Percentiles rank a stretch among this genome's conserved stretches.
These are phyloP conservation scores for Apotomis turbidana DNA, from an alignment of 2,888 invertebrate species.

Conservation along the genomic window DNA sequence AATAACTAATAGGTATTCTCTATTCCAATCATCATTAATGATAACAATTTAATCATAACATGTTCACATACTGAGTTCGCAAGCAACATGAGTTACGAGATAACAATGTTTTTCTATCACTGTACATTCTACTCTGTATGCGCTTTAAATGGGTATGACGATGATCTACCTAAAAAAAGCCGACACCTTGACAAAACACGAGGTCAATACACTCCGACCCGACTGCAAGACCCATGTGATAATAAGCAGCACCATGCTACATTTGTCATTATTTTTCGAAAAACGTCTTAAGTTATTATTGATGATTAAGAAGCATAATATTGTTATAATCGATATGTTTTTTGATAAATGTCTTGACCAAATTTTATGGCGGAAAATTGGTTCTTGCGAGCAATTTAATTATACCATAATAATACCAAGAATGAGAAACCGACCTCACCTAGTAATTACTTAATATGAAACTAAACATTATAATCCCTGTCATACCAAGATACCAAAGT, in stretches of 20 bases:
- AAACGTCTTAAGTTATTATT: conserved; percentile 2
- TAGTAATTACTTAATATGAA: conserved; percentile 29
- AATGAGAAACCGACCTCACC: neutral
- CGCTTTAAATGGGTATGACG: conserved; percentile 56
- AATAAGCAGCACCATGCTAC: conserved; percentile 57
- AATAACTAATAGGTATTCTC: neutral
- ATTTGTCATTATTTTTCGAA: conserved; percentile 3
- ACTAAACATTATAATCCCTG: conserved; percentile 36
- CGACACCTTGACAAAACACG: conserved; percentile 84
- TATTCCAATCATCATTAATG: conserved; percentile 10
- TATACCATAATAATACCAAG: neutral
- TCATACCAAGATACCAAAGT: conserved; percentile 43
- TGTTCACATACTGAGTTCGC: conserved; percentile 10
- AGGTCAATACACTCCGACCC: conserved; percentile 80
- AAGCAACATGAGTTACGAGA: conserved; percentile 16
- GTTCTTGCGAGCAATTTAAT: conserved; percentile 1
- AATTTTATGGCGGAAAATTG: conserved; percentile 17
- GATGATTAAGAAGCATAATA: conserved; percentile 2
- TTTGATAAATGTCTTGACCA: conserved; percentile 27
- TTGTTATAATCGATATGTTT: conserved; percentile 29
- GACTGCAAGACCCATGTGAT: conserved; percentile 78
- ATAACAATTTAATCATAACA: conserved; percentile 29
- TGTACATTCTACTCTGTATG: conserved; percentile 8
- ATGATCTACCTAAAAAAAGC: conserved; percentile 79
- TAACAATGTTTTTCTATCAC: conserved; percentile 20